Percentiles rank a stretch among this genome's conserved stretches.
phyloP scores from a whole-genome alignment of 64 coral and sea anemone species.

The Montipora capricornis region DNA sequence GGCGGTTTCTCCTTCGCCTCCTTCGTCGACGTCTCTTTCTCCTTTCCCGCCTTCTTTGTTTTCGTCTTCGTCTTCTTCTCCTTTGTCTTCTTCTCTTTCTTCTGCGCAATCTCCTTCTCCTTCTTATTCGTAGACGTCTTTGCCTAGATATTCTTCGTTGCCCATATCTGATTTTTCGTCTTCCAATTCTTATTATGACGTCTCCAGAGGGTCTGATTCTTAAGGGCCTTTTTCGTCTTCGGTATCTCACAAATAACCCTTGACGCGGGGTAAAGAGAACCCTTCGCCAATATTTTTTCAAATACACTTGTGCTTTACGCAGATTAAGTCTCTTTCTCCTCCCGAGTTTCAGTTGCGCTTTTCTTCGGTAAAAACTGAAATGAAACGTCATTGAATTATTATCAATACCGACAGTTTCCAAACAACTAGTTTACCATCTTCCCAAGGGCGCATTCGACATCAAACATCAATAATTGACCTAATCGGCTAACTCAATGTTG shows the following conservation, averaged over 20 bases:
- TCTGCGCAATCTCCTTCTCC: constrained; percentile 12
- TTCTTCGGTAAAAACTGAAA: not conserved
- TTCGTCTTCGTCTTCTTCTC: not conserved
- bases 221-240: not conserved
- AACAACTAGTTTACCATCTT: too few species aligned
- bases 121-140: constrained; percentile 8
- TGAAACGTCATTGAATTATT: not conserved
- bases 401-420: not conserved
- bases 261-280: not conserved
- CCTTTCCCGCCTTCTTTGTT: not conserved
- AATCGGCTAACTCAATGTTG: too few species aligned
- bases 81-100: not conserved
- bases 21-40: not conserved
- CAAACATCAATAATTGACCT: too few species aligned
- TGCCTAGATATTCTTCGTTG: not conserved
- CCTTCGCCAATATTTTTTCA: not conserved
- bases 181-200: not conserved
- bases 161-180: not conserved
- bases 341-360: not conserved
- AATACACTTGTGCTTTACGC: not conserved
- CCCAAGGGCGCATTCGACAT: too few species aligned
- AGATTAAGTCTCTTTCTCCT: not conserved
- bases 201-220: not conserved
- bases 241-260: not conserved
- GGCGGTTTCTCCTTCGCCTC: not conserved